Base-by-base conservation (phyloP, 2,797 vertebrate species). In the Synaphobranchus kaupii region DNA sequence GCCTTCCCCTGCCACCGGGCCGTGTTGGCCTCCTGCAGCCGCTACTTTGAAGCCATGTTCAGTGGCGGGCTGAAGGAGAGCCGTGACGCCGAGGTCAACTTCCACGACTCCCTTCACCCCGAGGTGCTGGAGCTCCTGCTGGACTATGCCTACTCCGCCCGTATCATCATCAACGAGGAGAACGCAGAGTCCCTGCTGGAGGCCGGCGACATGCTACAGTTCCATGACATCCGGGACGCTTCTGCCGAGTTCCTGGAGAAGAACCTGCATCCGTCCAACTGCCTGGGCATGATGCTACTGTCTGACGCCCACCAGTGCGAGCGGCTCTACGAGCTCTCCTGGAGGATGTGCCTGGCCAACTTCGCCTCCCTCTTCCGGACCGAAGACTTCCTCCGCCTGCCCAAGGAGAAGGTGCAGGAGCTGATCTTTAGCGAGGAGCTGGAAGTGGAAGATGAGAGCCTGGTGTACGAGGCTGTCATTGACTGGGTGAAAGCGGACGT, bases 31-130 rank as follows among this genome's bases (percentile, higher is more conserved):
- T 96, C 97, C 31, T 97, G 97, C 58, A 97, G 97, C 87, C 95
- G 96, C 2, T 97, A 97, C 87, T 97, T 97, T 28, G 97, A 97
- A 91, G 97, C 97, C 88, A 97, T 97, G 97, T 97, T 97, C 90
- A 94, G 94, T 0, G 94, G 96, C 0, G 97, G 97, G 22, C 94
- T 97, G 50, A 92, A 95, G 89, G 97, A 97, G 93, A 97, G 96
- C 71, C 94, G 93, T 0, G 96, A 97, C 0, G 90, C 91, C 0
- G 96, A 97, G 25, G 96, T 97, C 84, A 95, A 97, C 93, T 97
- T 97, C 89, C 96, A 96, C 0, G 96, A 97, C 91, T 95, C 96
- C 0, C 93, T 97, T 63, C 97, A 97, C 84, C 97, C 97, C 0
- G 97, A 97, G 91, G 97, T 97, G 15, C 93, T 97, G 91, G 97